Conservation (phyloP, 2,113 vertebrate genomes). For the Synodontis membranacea region DNA sequence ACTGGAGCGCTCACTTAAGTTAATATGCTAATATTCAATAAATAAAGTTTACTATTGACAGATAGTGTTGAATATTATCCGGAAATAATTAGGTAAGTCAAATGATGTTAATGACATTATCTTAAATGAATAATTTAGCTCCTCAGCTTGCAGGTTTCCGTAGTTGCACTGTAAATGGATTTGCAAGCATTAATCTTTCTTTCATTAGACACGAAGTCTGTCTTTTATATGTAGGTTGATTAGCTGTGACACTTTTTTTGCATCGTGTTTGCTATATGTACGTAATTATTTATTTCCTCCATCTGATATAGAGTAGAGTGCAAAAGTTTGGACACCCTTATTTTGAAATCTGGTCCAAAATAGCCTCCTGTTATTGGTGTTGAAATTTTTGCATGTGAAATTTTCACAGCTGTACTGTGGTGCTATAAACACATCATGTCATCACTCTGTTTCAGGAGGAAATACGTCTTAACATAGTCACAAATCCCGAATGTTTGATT, state of each 20-base stretch:
- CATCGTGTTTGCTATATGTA: neutral
- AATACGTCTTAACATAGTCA: no score
- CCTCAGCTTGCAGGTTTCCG: neutral
- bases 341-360: neutral
- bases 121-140: neutral
- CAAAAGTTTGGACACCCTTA: neutral
- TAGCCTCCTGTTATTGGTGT: neutral
- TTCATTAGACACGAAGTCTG: neutral
- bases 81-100: neutral
- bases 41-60: neutral
- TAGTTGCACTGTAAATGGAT: neutral
- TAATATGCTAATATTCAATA: neutral
- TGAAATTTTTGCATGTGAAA: neutral
- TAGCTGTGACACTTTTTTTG: neutral
- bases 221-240: neutral
- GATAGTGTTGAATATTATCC: neutral
- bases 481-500: no score
- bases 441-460: no score
- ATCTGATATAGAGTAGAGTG: neutral
- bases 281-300: neutral
- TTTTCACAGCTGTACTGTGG: no score
- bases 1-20: no score
- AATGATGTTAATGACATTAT: neutral
- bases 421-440: no score
- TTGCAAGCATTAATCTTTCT: no score